Percentiles rank a stretch among this genome's conserved stretches.
These are phyloP conservation scores for Eclectus roratus DNA, from an alignment of 2,113 vertebrate species.

Conservation along the genomic window DNA sequence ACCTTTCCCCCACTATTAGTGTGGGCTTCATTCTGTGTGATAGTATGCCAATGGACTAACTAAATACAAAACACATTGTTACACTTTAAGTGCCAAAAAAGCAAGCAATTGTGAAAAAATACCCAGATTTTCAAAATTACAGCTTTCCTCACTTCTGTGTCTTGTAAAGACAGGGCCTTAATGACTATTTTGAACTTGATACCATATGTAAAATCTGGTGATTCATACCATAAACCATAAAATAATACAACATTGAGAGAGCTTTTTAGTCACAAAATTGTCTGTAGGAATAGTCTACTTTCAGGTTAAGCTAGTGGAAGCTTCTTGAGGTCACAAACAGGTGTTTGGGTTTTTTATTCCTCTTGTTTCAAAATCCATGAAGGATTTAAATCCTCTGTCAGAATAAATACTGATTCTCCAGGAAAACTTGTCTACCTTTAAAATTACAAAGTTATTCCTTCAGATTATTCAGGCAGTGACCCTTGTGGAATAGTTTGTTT, in stretches of 20 bases:
- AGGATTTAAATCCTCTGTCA: neutral
- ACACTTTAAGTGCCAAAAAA: neutral
- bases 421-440: neutral
- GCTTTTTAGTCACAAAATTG: neutral
- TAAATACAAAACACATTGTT: neutral
- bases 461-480: neutral
- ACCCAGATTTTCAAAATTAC: neutral
- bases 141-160: neutral
- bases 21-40: neutral
- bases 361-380: neutral
- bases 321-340: neutral
- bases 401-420: neutral
- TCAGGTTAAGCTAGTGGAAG: neutral
- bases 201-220: neutral
- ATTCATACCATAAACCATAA: neutral
- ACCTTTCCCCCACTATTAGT: neutral
- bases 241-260: neutral
- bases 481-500: neutral
- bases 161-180: neutral
- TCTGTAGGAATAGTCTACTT: neutral
- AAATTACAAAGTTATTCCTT: neutral
- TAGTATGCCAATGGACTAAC: neutral
- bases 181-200: neutral
- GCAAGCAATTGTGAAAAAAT: neutral
- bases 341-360: neutral